Evolutionary conservation across 2,888 invertebrate species (phyloP).

Genomic region (Sphinx pinastri): DNA sequence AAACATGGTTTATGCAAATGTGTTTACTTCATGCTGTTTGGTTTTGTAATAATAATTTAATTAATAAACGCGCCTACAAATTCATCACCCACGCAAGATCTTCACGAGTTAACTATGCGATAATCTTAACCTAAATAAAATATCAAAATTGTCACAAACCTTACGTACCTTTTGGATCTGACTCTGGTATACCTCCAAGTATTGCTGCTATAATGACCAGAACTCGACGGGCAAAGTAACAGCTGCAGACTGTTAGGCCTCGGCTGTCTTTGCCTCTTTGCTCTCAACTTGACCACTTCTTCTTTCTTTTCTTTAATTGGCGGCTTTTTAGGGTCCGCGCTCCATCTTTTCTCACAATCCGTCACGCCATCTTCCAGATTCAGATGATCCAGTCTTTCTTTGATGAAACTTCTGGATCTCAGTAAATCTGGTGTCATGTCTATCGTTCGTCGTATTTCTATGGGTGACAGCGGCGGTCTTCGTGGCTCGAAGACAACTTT

Average conservation of each 20-base stretch:
- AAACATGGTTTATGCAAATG: constrained; percentile 1
- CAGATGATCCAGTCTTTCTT: constrained; percentile 65
- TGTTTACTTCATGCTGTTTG: neutral
- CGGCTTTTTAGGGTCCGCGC: constrained; percentile 64
- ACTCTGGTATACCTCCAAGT: constrained; percentile 79
- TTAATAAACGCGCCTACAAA: neutral
- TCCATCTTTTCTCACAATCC: constrained; percentile 60
- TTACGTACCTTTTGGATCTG: constrained; percentile 73
- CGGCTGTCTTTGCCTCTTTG: constrained; percentile 72
- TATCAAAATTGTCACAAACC: constrained; percentile 6
- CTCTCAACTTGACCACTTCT: constrained; percentile 70
- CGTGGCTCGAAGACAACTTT: constrained; percentile 78
- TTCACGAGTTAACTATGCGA: neutral
- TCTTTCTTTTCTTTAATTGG: constrained; percentile 69
- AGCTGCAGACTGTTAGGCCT: constrained; percentile 77
- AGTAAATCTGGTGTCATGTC: constrained; percentile 70
- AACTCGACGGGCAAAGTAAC: constrained; percentile 73
- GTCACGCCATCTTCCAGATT: constrained; percentile 60
- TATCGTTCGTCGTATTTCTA: constrained; percentile 59
- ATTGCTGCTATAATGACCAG: constrained; percentile 77
- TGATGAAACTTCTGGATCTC: constrained; percentile 63
- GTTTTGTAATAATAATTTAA: neutral
- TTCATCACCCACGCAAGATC: neutral
- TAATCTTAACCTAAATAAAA: neutral
- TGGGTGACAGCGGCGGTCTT: constrained; percentile 69